Base-by-base conservation (phyloP, 2,888 invertebrate genomes). In the Blomia tropicalis region DNA sequence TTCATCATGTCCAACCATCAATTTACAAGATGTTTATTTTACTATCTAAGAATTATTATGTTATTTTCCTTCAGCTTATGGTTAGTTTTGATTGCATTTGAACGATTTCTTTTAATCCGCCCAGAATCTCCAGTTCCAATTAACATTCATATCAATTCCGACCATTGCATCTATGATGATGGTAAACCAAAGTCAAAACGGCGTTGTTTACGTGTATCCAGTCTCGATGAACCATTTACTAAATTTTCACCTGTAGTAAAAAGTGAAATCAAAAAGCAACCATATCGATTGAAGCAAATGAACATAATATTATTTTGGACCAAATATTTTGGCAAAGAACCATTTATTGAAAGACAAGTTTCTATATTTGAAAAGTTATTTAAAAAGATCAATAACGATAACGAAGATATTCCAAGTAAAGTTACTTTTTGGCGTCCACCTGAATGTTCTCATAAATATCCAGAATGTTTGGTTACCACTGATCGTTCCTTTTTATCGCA, bases 281-380 rank as follows among this genome's bases (percentile, higher is more conserved):
- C 7, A 47, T 47, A 14, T 7, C 7, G n/a, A n/a, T n/a, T n/a
- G n/a, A n/a, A n/a, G n/a, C n/a, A n/a, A n/a, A n/a, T n/a, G n/a
- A n/a, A n/a, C n/a, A n/a, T 59, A 14, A 31, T 30, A 7, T 27
- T 59, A 14, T 59, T 59, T 29, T 59, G 60, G 60, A 59, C 60
- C 31, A 27, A 27, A 19, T 59, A 59, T 51, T 59, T 59, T 47
- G 27, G 4, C 31, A 2, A n/a, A 29, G 56, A 56, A 14, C 2
- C 29, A 29, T 14, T 56, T 11, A 27, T n/a, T 56, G n/a, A 56
- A 56, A 56, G 11, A 23, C 14, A 25, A 31, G 14, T 14, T 19
- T 56, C 56, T n/a, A 29, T 56, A 3, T 14, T 27, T 25, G 22
- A 23, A 2, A 30, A 22, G 2, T 22, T 56, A 4, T 27, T 27